A percentile compares a stretch with the other conserved stretches of the same genome.
Conservation (phyloP, 2,113 vertebrate genomes). For the Notiomystis cincta region DNA sequence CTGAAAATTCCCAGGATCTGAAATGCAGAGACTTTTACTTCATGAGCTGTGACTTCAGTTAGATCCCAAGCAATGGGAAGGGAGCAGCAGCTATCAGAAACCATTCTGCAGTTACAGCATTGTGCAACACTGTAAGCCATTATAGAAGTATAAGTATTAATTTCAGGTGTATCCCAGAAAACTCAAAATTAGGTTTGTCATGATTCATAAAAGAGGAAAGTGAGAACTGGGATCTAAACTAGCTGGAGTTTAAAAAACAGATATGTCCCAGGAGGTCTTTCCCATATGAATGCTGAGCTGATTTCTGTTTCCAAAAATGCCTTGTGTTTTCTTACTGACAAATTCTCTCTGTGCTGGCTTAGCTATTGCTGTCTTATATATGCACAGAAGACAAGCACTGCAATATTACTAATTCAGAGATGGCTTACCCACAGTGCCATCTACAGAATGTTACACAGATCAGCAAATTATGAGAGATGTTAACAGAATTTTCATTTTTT, state of each 20-base stretch:
- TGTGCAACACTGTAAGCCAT: not conserved
- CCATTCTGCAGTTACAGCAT: not conserved
- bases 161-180: not conserved
- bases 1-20: not conserved
- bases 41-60: not conserved
- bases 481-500: not conserved
- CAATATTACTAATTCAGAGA: not conserved
- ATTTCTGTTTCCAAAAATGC: not conserved
- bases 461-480: not conserved
- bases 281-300: not conserved
- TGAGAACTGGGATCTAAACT: not conserved
- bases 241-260: not conserved
- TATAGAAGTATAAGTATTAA: not conserved
- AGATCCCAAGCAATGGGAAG: not conserved
- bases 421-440: constrained; percentile 48
- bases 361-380: not conserved
- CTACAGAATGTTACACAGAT: constrained; percentile 36
- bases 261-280: not conserved
- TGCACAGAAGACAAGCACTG: not conserved
- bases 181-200: not conserved
- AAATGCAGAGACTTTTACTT: not conserved
- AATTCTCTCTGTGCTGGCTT: not conserved
- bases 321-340: not conserved
- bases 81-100: not conserved
- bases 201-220: accelerated